Evolutionary conservation across 1,140 invertebrate genomes (phyloP).

Genomic region (Fragariocoptes setiger): DNA sequence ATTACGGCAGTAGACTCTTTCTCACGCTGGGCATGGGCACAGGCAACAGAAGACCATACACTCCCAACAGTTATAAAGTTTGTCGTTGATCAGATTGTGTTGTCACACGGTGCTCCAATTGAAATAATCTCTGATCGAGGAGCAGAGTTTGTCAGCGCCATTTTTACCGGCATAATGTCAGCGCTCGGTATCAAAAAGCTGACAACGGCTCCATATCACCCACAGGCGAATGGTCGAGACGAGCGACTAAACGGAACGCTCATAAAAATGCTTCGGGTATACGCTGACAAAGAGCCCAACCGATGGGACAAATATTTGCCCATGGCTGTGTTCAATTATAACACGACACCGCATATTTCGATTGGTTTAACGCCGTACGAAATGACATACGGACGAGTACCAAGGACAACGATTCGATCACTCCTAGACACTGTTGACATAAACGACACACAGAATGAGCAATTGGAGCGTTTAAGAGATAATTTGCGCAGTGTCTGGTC

Average conservation of each 20-base stretch:
- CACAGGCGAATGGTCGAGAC: constrained; percentile 10
- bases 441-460: no score
- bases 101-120: not conserved
- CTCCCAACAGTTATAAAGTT: no score
- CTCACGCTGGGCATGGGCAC: no score
- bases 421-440: not conserved
- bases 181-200: not conserved
- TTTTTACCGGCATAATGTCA: not conserved
- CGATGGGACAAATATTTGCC: constrained; percentile 19
- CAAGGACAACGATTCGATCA: constrained; percentile 6
- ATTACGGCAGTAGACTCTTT: no score
- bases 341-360: constrained; percentile 16
- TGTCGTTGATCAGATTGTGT: no score
- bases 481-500: no score
- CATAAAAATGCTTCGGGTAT: constrained; percentile 9
- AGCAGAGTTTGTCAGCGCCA: not conserved
- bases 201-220: constrained; percentile 1
- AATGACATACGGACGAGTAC: constrained; percentile 18
- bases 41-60: no score
- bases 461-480: no score
- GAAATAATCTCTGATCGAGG: not conserved
- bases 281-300: constrained; percentile 12
- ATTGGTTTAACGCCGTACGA: constrained; percentile 17
- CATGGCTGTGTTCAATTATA: constrained; percentile 18
- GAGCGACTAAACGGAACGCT: constrained; percentile 11